Conservation (phyloP, 1,140 invertebrate species). For the Galleria mellonella region DNA sequence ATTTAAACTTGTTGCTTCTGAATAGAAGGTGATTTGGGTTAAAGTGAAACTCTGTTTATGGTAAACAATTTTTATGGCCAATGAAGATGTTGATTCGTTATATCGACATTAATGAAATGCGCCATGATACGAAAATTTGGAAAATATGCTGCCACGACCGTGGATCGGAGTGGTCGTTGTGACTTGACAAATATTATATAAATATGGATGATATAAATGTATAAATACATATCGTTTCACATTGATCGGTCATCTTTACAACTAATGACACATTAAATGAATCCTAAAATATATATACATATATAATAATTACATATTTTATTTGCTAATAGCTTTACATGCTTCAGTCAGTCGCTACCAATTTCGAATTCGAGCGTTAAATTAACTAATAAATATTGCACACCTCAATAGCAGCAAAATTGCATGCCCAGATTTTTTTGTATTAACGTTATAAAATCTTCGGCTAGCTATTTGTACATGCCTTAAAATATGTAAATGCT, state of each 20-base stretch:
- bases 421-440: constrained; percentile 20
- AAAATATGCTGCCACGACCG: constrained; percentile 42
- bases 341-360: constrained; percentile 47
- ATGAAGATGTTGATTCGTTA: no score
- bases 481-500: constrained; percentile 2
- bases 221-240: constrained; percentile 17
- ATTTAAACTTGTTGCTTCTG: constrained; percentile 11
- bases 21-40: constrained; percentile 4
- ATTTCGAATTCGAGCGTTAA: neutral
- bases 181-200: constrained; percentile 20
- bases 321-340: constrained; percentile 18
- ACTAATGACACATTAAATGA: neutral
- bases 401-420: constrained; percentile 21
- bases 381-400: constrained; percentile 14
- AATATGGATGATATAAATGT: constrained; percentile 27
- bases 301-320: no score
- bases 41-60: no score
- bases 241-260: constrained; percentile 3
- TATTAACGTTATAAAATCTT: neutral
- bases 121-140: constrained; percentile 39
- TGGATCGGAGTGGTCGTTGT: constrained; percentile 33
- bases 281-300: no score
- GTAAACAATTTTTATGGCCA: no score
- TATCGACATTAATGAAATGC: no score
- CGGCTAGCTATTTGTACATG: constrained; percentile 13